Conservation (phyloP, 2,797 vertebrate genomes). For the Peromyscus eremicus region DNA sequence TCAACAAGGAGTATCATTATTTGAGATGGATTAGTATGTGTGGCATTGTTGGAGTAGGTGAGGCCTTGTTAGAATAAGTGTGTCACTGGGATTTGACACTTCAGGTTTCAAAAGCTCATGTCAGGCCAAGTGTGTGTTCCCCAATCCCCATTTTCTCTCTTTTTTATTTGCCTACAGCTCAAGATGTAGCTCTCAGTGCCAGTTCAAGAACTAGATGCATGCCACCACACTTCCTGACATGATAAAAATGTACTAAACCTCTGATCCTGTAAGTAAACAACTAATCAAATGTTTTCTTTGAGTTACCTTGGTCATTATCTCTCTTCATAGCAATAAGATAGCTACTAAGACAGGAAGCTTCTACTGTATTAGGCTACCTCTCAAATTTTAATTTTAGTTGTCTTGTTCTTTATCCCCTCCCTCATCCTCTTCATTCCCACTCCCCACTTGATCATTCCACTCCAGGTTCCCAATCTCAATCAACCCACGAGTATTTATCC, state of each 20-base stretch:
- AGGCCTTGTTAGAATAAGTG: neutral
- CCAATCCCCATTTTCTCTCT: too few species aligned
- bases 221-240: neutral
- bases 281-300: neutral
- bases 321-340: neutral
- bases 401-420: neutral
- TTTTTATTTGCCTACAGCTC: neutral
- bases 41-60: neutral
- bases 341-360: neutral
- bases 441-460: neutral
- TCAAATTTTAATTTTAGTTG: neutral
- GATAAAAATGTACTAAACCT: neutral
- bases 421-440: neutral
- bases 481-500: neutral
- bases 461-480: neutral
- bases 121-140: neutral
- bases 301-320: neutral
- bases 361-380: neutral
- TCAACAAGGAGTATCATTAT: neutral
- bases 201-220: neutral
- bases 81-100: too few species aligned
- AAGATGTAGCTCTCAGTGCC: neutral
- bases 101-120: neutral
- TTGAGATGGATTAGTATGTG: neutral
- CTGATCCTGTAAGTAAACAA: neutral